A percentile compares a stretch with the other conserved stretches of the same genome.
These are phyloP conservation scores for Osedax frankpressi DNA, from an alignment of 2,888 invertebrate genomes.

Conservation along the genomic window DNA sequence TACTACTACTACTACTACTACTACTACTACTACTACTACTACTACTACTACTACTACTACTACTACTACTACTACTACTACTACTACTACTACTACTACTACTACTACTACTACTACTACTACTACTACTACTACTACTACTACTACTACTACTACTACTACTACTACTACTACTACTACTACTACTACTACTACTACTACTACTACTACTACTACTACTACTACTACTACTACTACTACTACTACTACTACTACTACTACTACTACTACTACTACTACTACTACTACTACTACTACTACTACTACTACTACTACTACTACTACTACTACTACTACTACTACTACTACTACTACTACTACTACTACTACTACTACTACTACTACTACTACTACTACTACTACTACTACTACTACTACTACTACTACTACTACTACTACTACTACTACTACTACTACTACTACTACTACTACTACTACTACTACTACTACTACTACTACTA, in stretches of 20 bases:
- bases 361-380: conserved; percentile 9
- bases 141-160: conserved; percentile 14
- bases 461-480: conserved; percentile 17
- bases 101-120: conserved; percentile 14
- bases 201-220: conserved; percentile 14
- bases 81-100: conserved; percentile 17
- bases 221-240: conserved; percentile 12
- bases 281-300: conserved; percentile 14
- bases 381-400: conserved; percentile 1
- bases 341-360: conserved; percentile 17
- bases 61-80: conserved; percentile 16
- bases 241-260: conserved; percentile 12
- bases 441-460: conserved; percentile 17
- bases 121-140: conserved; percentile 15
- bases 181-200: conserved; percentile 17
- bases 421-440: not conserved
- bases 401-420: conserved; percentile 6
- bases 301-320: conserved; percentile 13
- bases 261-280: conserved; percentile 13
- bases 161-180: conserved; percentile 16
- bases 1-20: conserved; percentile 16
- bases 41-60: conserved; percentile 17
- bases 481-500: conserved; percentile 15
- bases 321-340: conserved; percentile 17
- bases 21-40: conserved; percentile 13